Evolutionary conservation across 2,113 vertebrate genomes (phyloP), one percentile per base, ranked within the genome.

Genomic region (Myotis brandtii): DNA sequence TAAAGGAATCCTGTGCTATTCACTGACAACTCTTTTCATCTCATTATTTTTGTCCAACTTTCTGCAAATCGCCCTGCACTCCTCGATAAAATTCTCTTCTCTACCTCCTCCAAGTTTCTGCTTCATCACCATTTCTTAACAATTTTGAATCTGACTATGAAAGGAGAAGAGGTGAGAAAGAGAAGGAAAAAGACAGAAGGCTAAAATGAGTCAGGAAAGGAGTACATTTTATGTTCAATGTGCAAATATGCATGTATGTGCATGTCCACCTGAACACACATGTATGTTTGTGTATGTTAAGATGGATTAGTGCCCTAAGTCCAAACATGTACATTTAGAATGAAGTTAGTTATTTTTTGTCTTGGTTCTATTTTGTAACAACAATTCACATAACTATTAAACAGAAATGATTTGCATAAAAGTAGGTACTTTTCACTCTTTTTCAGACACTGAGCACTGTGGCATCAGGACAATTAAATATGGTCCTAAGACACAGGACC

Each of bases 251-350:
- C 6, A 3, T 25, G 23, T 20, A 7, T 79, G n/a, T 54, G 56
- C 20, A 5, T 7, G 4, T 40, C 11, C 20, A 16, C 10, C 2
- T n/a, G 32, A 3, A 27, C 1, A 13, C 12, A 6, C 0, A 0
- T 20, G 17, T 86, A 2, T 80, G 2, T 66, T 23, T 73, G 54
- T 69, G 17, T 25, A 14, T 70, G 16, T 43, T 69, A 46, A n/a
- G 2, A 25, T 62, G 9, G 21, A 50, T 73, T 69, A 85, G 37
- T 48, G 54, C 85, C 46, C 13, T 25, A 75, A 87, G 14, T 50
- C 34, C 27, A 80, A 80, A 84, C 30, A 37, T 48, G 10, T 25
- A 91, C 16, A 9, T 64, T 93, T 72, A 67, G 11, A 5, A 48
- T 89, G 32, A 91, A 85, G 72, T 85, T 34, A 72, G 27, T 70